These are phyloP conservation scores for Metacarcinus magister DNA, from an alignment of 2,888 invertebrate species.

Conservation along the genomic window DNA sequence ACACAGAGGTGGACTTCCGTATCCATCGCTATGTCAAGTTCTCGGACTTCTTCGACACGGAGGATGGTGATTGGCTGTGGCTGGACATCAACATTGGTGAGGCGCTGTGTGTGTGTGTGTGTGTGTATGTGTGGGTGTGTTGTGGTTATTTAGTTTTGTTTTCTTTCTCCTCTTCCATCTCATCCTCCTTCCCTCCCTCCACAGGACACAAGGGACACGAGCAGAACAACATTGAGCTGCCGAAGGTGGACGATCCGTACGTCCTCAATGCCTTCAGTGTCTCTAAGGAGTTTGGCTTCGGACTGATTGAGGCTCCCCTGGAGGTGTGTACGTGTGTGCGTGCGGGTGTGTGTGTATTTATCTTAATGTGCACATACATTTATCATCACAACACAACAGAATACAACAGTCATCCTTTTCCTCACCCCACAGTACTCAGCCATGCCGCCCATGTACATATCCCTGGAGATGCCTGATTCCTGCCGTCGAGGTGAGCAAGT, in stretches of 20 bases:
- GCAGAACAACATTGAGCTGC: conserved; percentile 84
- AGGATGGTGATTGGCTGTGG: conserved; percentile 83
- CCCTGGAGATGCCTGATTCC: conserved; percentile 85
- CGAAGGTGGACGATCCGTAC: conserved; percentile 86
- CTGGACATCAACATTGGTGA: conserved; percentile 82
- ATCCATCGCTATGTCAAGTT: conserved; percentile 80
- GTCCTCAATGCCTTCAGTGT: conserved; percentile 86
- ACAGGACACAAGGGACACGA: conserved; percentile 84
- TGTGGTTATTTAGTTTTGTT: background rate
- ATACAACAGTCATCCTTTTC: background rate
- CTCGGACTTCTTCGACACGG: conserved; percentile 85
- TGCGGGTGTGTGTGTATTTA: background rate
- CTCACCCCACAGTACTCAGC: conserved; percentile 84
- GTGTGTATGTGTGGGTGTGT: conserved; percentile 18
- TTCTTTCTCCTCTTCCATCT: background rate
- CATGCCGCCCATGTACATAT: conserved; percentile 86
- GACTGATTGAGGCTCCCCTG: conserved; percentile 85
- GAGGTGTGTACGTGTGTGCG: conserved; percentile 84
- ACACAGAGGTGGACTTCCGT: conserved; percentile 76
- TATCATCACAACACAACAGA: no score
- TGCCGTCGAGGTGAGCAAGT: conserved; percentile 86
- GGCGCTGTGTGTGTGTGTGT: conserved; percentile 53
- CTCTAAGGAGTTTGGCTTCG: conserved; percentile 86
- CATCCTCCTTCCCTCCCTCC: background rate
- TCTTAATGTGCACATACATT: background rate